Base-by-base conservation (phyloP, 1,140 invertebrate species). In the Drosophila auraria region DNA sequence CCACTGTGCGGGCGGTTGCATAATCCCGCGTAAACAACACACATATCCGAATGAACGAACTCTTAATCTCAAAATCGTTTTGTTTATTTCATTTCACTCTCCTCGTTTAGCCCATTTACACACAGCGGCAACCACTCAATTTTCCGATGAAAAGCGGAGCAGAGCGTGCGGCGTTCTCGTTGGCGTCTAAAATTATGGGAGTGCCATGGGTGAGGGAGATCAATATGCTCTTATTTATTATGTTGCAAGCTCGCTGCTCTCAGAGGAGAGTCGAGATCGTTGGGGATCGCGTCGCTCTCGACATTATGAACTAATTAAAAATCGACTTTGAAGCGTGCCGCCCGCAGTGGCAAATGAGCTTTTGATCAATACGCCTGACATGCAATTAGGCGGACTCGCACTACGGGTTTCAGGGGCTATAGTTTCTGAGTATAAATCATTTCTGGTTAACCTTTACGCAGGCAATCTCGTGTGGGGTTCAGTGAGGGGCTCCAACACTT, bases 11-110 rank as follows among this genome's bases (percentile, higher is more conserved):
- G 81, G 82, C 81, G 58, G 60, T 87, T 87, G 82, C 84, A 90
- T 87, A 87, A 87, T 87, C 53, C 66, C 57, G 57, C 53, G 78
- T 83, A 78, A 83, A 80, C 80, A 87, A 87, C 30, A 78, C 64
- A 65, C 50, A 71, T 69, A 75, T 63, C 68, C 53, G 53, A 71
- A 57, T 58, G 33, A 23, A 49, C 58, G 72, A 74, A 56, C 69
- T 79, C 74, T 79, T 90, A 90, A 84, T 89, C 86, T 87, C 40
- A 45, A 89, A 87, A 87, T 80, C 83, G 64, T 54, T 87, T 87
- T 87, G 81, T 81, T 90, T 89, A 89, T 83, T 87, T 83, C 78
- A 61, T 42, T 83, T 70, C 71, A 83, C 80, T 83, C 56, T 54
- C 81, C 78, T 74, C 78, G 78, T 87, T 81, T 61, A 83, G 80